Base-by-base conservation (phyloP, 2,888 invertebrate species). In the Heteropelma amictum region DNA sequence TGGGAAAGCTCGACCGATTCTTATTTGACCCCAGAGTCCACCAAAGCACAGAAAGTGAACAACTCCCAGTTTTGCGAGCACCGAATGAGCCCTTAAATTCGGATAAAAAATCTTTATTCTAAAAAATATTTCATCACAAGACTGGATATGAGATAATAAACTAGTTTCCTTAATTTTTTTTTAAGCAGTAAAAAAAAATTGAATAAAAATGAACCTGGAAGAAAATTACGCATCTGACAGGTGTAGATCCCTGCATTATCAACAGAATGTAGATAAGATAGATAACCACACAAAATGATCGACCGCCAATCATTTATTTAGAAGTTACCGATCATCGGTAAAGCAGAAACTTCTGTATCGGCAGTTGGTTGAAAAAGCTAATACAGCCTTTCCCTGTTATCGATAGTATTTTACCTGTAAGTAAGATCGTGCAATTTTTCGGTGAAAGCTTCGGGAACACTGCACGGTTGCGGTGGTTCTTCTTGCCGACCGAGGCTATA, bases 11-110 rank as follows among this genome's bases (percentile, higher is more conserved):
- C 89, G 87, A 4, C 90, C 90, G 40, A 89, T 84, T 72, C 91
- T 88, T 40, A 92, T 88, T 77, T 91, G 91, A 56, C 92, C 92
- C 92, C 92, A 92, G 2, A 92, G 88, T 7, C 91, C 90, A 26
- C 91, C 91, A 77, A 91, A 91, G 81, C 92, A 92, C 12, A 92
- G 85, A 80, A 91, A 91, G 84, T 92, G 91, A n/a, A 90, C 89
- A 38, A 92, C 83, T 1, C 89, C 87, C 38, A 91, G 83, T 38
- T 89, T 87, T 10, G 87, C 83, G 19, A 92, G 84, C 19, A 90
- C 87, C 56, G 84, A 78, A 76, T 90, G 89, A 23, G 88, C 87
- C 73, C 90, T 90, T 74, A 8, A 17, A 49, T 23, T 23, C 5
- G 38, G n/a, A 23, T 21, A n/a, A 0, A 23, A 21, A 45, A 3